Evolutionary conservation across 2,797 vertebrate species (phyloP).

Genomic region (Esox masquinongy): DNA sequence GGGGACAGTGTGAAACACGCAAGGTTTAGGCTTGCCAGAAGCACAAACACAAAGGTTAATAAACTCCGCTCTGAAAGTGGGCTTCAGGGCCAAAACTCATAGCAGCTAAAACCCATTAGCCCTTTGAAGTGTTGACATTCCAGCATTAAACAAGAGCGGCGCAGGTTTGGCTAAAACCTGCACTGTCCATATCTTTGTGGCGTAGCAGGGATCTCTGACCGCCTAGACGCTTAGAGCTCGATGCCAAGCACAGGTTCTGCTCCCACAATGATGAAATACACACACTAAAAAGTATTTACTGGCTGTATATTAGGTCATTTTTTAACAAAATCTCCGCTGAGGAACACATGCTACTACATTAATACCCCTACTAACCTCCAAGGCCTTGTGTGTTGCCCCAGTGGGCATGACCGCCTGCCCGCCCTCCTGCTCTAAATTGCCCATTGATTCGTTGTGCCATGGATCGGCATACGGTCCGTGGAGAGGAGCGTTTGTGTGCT

Average conservation of each 20-base stretch:
- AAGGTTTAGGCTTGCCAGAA: not conserved
- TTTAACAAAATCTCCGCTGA: not conserved
- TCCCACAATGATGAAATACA: not conserved
- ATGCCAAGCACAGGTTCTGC: not conserved
- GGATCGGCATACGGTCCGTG: conserved; percentile 73
- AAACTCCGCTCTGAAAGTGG: not conserved
- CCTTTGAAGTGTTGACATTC: conserved; percentile 1
- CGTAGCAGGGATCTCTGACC: conserved; percentile 30
- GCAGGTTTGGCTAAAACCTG: conserved; percentile 38
- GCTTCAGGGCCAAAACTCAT: not conserved
- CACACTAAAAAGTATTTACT: not conserved
- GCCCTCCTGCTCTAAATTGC: conserved; percentile 74
- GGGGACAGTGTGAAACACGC: not conserved
- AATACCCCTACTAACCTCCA: not conserved
- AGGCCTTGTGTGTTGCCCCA: not conserved
- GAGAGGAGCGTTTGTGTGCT: conserved; percentile 80
- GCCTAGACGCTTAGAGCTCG: not conserved
- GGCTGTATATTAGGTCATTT: not conserved
- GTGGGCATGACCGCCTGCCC: conserved; percentile 53
- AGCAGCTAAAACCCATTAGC: not conserved
- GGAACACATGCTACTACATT: not conserved
- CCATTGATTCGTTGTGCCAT: conserved; percentile 78
- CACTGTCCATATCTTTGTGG: conserved; percentile 30
- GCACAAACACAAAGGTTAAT: not conserved
- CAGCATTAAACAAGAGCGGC: conserved; percentile 20